A percentile compares a stretch with the other conserved stretches of the same genome.
phyloP scores from a whole-genome alignment of 2,113 vertebrate species.

The Anoplopoma fimbria region DNA sequence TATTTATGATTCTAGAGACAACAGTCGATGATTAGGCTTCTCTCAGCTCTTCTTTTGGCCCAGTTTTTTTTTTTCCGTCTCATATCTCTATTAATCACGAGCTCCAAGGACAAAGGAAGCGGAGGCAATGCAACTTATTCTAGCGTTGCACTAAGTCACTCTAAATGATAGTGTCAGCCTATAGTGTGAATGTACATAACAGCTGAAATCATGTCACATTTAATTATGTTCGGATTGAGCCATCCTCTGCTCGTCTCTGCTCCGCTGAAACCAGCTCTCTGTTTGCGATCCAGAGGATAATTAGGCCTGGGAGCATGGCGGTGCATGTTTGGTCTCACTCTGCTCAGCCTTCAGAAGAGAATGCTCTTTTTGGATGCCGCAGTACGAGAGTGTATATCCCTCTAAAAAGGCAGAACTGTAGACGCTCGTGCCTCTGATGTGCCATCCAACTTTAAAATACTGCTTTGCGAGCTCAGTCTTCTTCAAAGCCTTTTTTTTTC shows the following conservation, averaged over 20 bases:
- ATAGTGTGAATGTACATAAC: constrained; percentile 62
- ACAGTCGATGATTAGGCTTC: accelerated
- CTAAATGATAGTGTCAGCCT: constrained; percentile 42
- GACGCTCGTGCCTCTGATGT: constrained; percentile 67
- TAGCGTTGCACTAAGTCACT: not conserved
- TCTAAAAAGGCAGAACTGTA: constrained; percentile 52
- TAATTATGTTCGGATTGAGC: constrained; percentile 46
- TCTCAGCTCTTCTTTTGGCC: not conserved
- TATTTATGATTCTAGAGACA: not conserved
- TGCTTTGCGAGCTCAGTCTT: constrained; percentile 59
- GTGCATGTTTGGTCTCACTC: constrained; percentile 52
- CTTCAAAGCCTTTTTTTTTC: constrained; percentile 60
- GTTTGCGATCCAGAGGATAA: constrained; percentile 54
- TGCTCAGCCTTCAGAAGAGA: constrained; percentile 43
- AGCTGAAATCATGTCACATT: constrained; percentile 46
- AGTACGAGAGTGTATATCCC: constrained; percentile 31
- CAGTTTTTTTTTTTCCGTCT: not conserved
- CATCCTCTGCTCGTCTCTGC: constrained; percentile 12
- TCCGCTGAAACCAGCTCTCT: constrained; percentile 27
- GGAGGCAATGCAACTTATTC: not conserved
- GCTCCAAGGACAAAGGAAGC: constrained; percentile 25
- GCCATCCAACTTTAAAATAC: constrained; percentile 74
- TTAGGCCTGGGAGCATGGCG: constrained; percentile 53
- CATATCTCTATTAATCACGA: constrained; percentile 17
- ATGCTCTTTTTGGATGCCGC: constrained; percentile 51